Base-by-base conservation (phyloP, 2,888 invertebrate species). In the Oscheius myriophilus region DNA sequence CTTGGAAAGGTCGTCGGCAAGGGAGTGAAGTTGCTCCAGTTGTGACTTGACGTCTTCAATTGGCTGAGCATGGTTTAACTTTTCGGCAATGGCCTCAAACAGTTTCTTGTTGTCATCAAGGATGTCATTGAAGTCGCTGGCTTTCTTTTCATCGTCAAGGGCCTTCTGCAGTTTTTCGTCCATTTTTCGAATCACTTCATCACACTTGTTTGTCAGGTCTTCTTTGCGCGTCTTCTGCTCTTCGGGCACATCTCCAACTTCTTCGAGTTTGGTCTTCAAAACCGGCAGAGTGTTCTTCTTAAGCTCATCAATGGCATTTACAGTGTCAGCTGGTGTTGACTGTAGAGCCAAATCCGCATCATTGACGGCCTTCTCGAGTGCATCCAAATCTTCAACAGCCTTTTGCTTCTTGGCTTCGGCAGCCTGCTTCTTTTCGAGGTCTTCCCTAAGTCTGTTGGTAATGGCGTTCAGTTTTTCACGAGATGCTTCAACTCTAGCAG, bases 181-280 rank as follows among this genome's bases (percentile, higher is more conserved):
- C 41, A 75, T 43, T 25, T 49, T 46, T 45, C 59, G 64, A 51
- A 62, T 69, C 33, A 69, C 42, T 12, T 67, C 68, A 57, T 43
- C 61, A 23, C 61, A 69, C n/a, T 71, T 70, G 12, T 66, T 41
- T 42, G 66, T 33, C 42, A 66, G 51, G 1, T 43, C 25, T 16
- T 76, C 70, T 49, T 70, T 68, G 41, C 66, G 69, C 41, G 72
- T 63, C 65, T 72, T 62, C 42, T 68, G 67, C 26, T 69, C 73
- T 16, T 39, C 64, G 52, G 76, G 67, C 43, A 71, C 69, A 6
- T 62, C 55, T 12, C 53, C 46, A 39, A 73, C 61, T 18, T 54
- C 61, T 42, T 68, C 69, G 42, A 67, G 52, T 51, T 67, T 67
- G 25, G 67, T 52, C 25, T 54, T 42, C 33, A 65, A 14, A 43